Evolutionary conservation across 2,888 invertebrate genomes (phyloP).

Genomic region (Beris chalybata): DNA sequence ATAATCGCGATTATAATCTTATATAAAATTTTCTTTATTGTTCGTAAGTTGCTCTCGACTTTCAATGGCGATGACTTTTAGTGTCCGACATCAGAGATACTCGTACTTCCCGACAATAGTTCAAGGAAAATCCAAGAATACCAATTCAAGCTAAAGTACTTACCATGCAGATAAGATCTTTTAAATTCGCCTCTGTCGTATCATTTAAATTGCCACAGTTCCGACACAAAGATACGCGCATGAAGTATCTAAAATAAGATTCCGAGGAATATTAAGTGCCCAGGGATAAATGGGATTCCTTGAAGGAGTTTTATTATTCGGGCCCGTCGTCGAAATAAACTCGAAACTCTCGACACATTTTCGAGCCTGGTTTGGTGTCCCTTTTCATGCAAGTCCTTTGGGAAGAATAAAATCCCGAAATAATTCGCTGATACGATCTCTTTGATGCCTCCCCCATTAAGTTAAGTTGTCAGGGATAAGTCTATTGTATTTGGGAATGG

Average conservation of each 20-base stretch:
- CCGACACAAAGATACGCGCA: background rate
- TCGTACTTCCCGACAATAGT: background rate
- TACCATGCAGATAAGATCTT: constrained; percentile 16
- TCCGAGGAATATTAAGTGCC: constrained; percentile 27
- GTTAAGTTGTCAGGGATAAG: constrained; percentile 35
- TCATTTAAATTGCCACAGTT: constrained; percentile 26
- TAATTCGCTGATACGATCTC: constrained; percentile 38
- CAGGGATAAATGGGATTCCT: constrained; percentile 23
- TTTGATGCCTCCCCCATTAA: constrained; percentile 37
- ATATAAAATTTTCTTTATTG: no score
- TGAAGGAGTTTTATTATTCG: constrained; percentile 28
- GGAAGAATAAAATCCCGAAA: constrained; percentile 39
- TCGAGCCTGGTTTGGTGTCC: constrained; percentile 9
- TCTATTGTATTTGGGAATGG: constrained; percentile 4
- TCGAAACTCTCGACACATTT: constrained; percentile 23
- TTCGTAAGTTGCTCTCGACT: no score
- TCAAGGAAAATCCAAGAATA: constrained; percentile 1
- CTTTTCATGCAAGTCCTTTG: constrained; percentile 24
- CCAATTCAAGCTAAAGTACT: constrained; percentile 19
- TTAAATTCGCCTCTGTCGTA: constrained; percentile 20
- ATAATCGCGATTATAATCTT: no score
- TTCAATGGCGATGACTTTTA: no score
- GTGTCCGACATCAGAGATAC: no score
- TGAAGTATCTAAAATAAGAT: constrained; percentile 8
- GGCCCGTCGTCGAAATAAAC: constrained; percentile 22